phyloP scores from a whole-genome alignment of 2,113 vertebrate genomes.

The Dissostichus mawsoni region DNA sequence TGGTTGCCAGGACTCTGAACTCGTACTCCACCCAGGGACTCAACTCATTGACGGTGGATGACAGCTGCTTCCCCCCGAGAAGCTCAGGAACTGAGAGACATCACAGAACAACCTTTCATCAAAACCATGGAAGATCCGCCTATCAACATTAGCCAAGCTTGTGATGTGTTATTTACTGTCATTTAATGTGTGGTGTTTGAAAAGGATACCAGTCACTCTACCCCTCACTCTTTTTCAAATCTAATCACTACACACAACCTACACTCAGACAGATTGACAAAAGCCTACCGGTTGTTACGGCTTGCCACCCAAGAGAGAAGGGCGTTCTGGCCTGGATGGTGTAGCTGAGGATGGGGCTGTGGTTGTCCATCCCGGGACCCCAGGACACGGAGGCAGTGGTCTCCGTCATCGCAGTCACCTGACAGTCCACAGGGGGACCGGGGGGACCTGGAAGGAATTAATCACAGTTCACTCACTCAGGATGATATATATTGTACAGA shows the following conservation, averaged over 20 bases:
- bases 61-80: constrained; percentile 89
- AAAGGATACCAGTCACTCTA: constrained; percentile 19
- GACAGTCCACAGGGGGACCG: constrained; percentile 91
- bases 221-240: not conserved
- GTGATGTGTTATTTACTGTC: constrained; percentile 55
- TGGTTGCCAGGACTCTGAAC: constrained; percentile 93
- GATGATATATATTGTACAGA: constrained; percentile 14
- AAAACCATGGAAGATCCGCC: constrained; percentile 45
- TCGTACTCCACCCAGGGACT: constrained; percentile 98
- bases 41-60: constrained; percentile 89
- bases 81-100: constrained; percentile 88
- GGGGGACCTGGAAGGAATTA: constrained; percentile 87
- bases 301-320: constrained; percentile 97
- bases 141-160: constrained; percentile 37
- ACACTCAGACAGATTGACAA: constrained; percentile 20
- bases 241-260: constrained; percentile 9
- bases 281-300: constrained; percentile 89
- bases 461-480: constrained; percentile 6
- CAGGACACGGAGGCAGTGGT: constrained; percentile 92
- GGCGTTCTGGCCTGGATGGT: constrained; percentile 93
- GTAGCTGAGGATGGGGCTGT: constrained; percentile 93
- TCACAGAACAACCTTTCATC: constrained; percentile 66
- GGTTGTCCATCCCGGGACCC: constrained; percentile 92
- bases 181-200: constrained; percentile 30
- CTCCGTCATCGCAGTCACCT: constrained; percentile 92